phyloP scores from a whole-genome alignment of 2,888 invertebrate genomes.

The Diarsia rubi region DNA sequence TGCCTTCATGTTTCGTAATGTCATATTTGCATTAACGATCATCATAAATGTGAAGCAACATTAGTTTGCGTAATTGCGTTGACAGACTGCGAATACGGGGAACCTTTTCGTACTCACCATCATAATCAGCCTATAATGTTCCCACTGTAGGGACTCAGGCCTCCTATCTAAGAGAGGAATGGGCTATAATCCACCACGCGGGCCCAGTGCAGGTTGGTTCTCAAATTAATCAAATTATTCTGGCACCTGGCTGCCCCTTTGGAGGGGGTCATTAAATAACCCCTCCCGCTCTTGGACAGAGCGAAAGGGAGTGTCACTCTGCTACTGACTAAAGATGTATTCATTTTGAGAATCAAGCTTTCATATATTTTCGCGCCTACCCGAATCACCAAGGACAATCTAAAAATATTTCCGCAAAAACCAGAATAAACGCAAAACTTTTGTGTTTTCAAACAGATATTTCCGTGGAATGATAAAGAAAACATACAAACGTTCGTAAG shows the following conservation, averaged over 20 bases:
- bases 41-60: constrained; percentile 1
- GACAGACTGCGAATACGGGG: neutral
- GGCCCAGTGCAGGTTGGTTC: too few relatives aligned
- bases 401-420: constrained; percentile 41
- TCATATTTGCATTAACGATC: constrained; percentile 2
- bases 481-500: constrained; percentile 22
- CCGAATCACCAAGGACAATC: constrained; percentile 32
- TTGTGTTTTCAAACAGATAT: constrained; percentile 41
- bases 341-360: constrained; percentile 23
- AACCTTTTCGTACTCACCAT: neutral
- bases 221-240: too few relatives aligned
- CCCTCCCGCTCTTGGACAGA: too few relatives aligned
- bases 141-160: too few relatives aligned
- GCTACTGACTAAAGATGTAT: too few relatives aligned
- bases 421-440: constrained; percentile 30
- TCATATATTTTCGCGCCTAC: constrained; percentile 6
- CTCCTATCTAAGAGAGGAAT: too few relatives aligned
- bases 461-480: constrained; percentile 37
- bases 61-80: neutral
- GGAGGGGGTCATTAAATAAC: too few relatives aligned
- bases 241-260: too few relatives aligned
- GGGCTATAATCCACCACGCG: too few relatives aligned
- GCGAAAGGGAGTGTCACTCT: too few relatives aligned
- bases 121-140: too few relatives aligned
- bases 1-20: constrained; percentile 1